phyloP scores from a whole-genome alignment of 1,140 invertebrate species.

The Aleiodes sp. region DNA sequence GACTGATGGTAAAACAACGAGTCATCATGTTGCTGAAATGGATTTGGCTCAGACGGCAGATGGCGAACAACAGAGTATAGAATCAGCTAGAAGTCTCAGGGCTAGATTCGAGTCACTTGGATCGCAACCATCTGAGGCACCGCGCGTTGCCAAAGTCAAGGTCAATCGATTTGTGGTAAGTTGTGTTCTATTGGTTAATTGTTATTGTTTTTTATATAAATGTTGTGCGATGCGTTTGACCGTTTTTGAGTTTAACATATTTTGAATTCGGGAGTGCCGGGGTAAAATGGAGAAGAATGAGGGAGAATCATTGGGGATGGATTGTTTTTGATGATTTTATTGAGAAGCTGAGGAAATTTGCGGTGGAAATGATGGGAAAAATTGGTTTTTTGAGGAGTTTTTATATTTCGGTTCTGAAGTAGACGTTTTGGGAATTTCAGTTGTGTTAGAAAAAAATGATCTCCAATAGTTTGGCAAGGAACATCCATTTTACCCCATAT shows the following conservation, averaged over 20 bases:
- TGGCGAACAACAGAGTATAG: slow-evolving; percentile 73
- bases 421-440: too few species aligned
- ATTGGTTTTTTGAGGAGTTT: too few species aligned
- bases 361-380: too few species aligned
- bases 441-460: too few species aligned
- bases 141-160: slow-evolving; percentile 72
- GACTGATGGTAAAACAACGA: slow-evolving; percentile 70
- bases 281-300: too few species aligned
- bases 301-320: too few species aligned
- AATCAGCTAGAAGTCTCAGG: slow-evolving; percentile 81
- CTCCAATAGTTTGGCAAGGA: too few species aligned
- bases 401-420: too few species aligned
- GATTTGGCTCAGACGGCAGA: slow-evolving; percentile 63
- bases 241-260: slow-evolving; percentile 22
- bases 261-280: neutral
- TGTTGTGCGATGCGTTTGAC: slow-evolving; percentile 33
- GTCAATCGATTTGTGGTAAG: slow-evolving; percentile 89
- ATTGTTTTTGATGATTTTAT: too few species aligned
- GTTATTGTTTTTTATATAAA: slow-evolving; percentile 6
- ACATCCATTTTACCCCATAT: too few species aligned
- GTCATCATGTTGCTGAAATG: slow-evolving; percentile 56
- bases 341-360: too few species aligned
- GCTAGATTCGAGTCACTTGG: slow-evolving; percentile 86
- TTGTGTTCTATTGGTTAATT: slow-evolving; percentile 41
- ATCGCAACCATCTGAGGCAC: slow-evolving; percentile 64